Evolutionary conservation across 92 coral and sea anemone genomes (phyloP).

Genomic region (Plumapathes pennacea): DNA sequence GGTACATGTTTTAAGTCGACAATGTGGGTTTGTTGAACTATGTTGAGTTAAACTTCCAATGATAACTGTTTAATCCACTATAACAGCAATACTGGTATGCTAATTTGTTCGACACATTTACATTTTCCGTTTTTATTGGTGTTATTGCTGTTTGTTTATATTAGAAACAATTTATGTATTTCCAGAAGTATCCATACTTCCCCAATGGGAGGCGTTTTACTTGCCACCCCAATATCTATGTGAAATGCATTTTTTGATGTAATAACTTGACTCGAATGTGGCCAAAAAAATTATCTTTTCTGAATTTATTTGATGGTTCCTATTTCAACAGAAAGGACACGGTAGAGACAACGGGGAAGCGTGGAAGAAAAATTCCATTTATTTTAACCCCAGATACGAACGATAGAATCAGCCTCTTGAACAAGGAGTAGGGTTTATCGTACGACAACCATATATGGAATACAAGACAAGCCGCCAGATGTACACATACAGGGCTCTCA

Average conservation of each 20-base stretch:
- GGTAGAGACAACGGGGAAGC: constrained; percentile 46
- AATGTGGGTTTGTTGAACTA: constrained; percentile 13
- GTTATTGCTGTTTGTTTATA: too few species aligned
- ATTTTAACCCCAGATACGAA: constrained; percentile 13
- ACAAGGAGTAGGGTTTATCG: too few species aligned
- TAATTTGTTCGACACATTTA: neutral
- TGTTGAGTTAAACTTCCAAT: constrained; percentile 8
- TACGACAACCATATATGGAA: too few species aligned
- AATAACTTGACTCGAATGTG: too few species aligned
- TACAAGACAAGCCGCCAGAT: too few species aligned
- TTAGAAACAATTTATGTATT: constrained; percentile 6
- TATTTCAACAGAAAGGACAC: constrained; percentile 34
- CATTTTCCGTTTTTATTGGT: too few species aligned
- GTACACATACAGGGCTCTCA: too few species aligned
- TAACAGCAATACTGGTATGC: constrained; percentile 7
- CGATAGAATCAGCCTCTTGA: constrained; percentile 1
- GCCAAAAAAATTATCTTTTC: too few species aligned
- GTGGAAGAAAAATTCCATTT: constrained; percentile 30
- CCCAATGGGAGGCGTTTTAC: constrained; percentile 1
- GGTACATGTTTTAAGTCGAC: constrained; percentile 2
- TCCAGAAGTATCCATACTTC: constrained; percentile 1
- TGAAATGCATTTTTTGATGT: too few species aligned
- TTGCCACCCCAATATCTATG: too few species aligned
- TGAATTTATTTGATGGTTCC: too few species aligned
- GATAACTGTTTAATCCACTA: neutral